Base-by-base conservation (phyloP, 2,888 invertebrate genomes). In the Anarsia innoxiella region DNA sequence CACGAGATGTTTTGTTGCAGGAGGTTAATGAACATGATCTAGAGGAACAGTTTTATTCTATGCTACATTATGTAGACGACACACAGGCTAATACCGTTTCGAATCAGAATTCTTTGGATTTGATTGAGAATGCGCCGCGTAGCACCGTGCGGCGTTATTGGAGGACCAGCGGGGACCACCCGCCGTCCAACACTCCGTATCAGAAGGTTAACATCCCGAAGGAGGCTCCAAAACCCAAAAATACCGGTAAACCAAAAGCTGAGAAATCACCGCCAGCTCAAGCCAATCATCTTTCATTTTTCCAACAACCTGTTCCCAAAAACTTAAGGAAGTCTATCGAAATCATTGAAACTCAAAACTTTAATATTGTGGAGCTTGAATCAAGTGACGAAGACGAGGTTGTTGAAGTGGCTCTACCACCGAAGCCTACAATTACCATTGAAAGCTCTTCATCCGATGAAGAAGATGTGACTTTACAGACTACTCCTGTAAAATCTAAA, bases 371-470 rank as follows among this genome's bases (percentile, higher is more conserved):
- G 16, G 56, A 59, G 25, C 58, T 84, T 14, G 69, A 75, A 42
- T 63, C 80, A 29, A 84, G 84, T 56, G 83, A 82, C 56, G 85
- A 84, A 35, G 84, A 84, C 62, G 85, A 85, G 45, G 84, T 85
- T 10, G 58, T 85, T 41, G 86, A 83, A 56, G 69, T 85, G 15
- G 74, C 64, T n/a, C 45, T 85, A 29, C 82, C 80, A 38, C 78
- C 80, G 2, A 79, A 79, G 51, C 83, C 80, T 0, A 82, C 80
- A 6, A 83, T 85, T 32, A 83, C 77, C 10, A 79, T 85, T 43
- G 84, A 84, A 43, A 85, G 84, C 53, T 85, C 85, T 9, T n/a
- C n/a, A n/a, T n/a, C n/a, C 3, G 85, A 85, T 55, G 85, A 85
- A 49, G 83, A 83, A 45, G 78, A 80, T 44, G 45, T 66, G 5